These are phyloP conservation scores for Drosophila colorata DNA, from an alignment of 2,888 invertebrate species.

Conservation along the genomic window DNA sequence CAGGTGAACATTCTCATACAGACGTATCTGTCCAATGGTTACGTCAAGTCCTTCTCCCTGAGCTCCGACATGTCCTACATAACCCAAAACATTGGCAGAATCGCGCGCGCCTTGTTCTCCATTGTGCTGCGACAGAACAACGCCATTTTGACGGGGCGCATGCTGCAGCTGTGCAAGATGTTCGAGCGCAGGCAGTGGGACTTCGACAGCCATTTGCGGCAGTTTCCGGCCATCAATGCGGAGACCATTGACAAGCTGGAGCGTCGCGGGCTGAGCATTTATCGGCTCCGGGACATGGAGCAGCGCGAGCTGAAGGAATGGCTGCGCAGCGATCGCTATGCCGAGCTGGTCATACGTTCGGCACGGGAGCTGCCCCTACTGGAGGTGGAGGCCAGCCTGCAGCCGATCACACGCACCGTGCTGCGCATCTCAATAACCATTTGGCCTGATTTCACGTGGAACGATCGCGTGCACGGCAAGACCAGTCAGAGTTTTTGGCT, in stretches of 20 bases:
- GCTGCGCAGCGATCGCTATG: slow-evolving; percentile 90
- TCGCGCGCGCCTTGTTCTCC: slow-evolving; percentile 97
- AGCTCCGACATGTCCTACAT: slow-evolving; percentile 84
- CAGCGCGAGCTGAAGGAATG: slow-evolving; percentile 93
- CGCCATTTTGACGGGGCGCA: slow-evolving; percentile 93
- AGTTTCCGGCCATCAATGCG: slow-evolving; percentile 91
- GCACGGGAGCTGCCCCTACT: slow-evolving; percentile 94
- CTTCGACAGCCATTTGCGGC: slow-evolving; percentile 93
- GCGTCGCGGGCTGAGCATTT: slow-evolving; percentile 90
- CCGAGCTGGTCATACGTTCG: slow-evolving; percentile 91
- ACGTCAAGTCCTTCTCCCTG: slow-evolving; percentile 87
- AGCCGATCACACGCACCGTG: slow-evolving; percentile 98
- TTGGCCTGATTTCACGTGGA: slow-evolving; percentile 93
- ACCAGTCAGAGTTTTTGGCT: slow-evolving; percentile 97
- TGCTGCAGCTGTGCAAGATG: slow-evolving; percentile 96
- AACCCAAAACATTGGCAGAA: slow-evolving; percentile 94
- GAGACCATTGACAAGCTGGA: slow-evolving; percentile 94
- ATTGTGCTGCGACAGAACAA: slow-evolving; percentile 95
- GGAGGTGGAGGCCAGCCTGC: slow-evolving; percentile 92
- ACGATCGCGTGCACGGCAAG: slow-evolving; percentile 95
- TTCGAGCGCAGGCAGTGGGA: slow-evolving; percentile 97
- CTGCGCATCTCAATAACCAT: slow-evolving; percentile 93
- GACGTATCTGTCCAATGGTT: slow-evolving; percentile 93
- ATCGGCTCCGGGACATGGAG: slow-evolving; percentile 94
- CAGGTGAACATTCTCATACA: slow-evolving; percentile 94